Evolutionary conservation across 2,888 invertebrate genomes (phyloP).

Genomic region (Oligia fasciuncula): DNA sequence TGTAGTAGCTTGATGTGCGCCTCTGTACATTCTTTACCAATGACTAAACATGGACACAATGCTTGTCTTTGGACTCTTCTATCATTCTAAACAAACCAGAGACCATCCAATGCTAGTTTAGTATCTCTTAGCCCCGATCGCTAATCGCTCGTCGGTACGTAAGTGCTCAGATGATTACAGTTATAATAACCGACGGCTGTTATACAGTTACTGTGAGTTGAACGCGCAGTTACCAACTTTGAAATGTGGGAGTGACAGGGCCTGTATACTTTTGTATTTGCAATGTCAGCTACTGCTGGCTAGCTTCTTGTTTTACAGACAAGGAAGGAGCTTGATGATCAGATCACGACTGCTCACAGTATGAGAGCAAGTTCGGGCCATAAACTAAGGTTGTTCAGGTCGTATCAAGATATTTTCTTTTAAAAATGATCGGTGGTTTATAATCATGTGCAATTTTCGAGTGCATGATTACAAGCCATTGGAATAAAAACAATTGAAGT

Average conservation of each 20-base stretch:
- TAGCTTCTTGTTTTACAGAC: not conserved
- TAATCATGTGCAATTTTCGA: too few relatives aligned
- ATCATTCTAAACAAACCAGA: not conserved
- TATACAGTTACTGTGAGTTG: conserved; percentile 65
- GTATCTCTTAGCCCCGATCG: conserved; percentile 50
- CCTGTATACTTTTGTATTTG: not conserved
- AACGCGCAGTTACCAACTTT: conserved; percentile 32
- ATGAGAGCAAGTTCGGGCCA: not conserved
- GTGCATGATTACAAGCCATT: too few relatives aligned
- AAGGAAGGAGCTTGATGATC: not conserved
- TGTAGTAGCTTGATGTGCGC: too few relatives aligned
- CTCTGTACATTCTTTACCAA: not conserved
- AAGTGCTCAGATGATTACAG: conserved; percentile 56
- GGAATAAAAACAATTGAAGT: not conserved
- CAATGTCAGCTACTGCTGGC: not conserved
- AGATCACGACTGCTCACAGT: not conserved
- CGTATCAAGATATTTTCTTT: too few relatives aligned
- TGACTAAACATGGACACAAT: not conserved
- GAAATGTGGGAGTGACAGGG: conserved; percentile 8
- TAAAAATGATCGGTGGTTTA: too few relatives aligned
- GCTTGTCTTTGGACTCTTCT: not conserved
- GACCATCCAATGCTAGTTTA: not conserved
- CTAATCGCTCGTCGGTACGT: conserved; percentile 48
- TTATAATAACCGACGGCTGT: conserved; percentile 64
- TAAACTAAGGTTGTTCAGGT: not conserved